Percentiles rank a stretch among this genome's conserved stretches.
phyloP scores from a whole-genome alignment of 2,113 vertebrate genomes.

The Ivindomyrus marchei region DNA sequence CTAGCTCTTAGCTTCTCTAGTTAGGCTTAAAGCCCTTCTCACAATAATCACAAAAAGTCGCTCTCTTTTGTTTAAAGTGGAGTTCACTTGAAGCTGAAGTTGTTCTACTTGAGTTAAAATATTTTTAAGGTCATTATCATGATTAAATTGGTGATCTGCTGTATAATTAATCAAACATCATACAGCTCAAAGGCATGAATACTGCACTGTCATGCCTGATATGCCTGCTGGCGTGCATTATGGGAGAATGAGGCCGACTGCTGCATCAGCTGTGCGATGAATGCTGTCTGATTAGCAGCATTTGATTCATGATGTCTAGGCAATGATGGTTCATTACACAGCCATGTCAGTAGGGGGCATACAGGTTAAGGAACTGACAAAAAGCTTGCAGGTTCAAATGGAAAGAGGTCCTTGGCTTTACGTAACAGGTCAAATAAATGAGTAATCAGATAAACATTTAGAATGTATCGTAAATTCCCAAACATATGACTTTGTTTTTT shows the following conservation, averaged over 20 bases:
- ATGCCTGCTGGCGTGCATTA: not conserved
- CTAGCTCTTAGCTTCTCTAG: not conserved
- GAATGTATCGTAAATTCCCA: not conserved
- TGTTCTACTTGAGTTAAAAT: not conserved
- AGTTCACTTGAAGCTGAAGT: constrained; percentile 1
- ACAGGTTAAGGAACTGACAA: not conserved
- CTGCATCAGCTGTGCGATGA: not conserved
- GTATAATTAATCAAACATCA: not conserved
- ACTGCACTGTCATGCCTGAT: not conserved
- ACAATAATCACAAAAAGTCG: not conserved
- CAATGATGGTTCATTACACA: not conserved
- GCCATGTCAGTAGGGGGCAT: not conserved
- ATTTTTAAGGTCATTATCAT: not conserved
- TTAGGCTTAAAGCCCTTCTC: not conserved
- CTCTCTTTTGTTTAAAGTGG: constrained; percentile 2
- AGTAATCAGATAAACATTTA: not conserved
- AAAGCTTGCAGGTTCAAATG: not conserved
- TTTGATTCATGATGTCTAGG: not conserved
- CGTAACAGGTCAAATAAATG: not conserved
- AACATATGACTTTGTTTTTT: not conserved
- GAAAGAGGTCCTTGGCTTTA: not conserved
- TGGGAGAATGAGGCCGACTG: not conserved
- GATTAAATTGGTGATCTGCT: not conserved
- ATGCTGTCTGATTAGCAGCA: not conserved
- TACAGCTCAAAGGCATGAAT: not conserved